Evolutionary conservation across 2,113 vertebrate species (phyloP), one percentile per base, ranked within the genome.

Genomic region (Acanthochromis polyacanthus): DNA sequence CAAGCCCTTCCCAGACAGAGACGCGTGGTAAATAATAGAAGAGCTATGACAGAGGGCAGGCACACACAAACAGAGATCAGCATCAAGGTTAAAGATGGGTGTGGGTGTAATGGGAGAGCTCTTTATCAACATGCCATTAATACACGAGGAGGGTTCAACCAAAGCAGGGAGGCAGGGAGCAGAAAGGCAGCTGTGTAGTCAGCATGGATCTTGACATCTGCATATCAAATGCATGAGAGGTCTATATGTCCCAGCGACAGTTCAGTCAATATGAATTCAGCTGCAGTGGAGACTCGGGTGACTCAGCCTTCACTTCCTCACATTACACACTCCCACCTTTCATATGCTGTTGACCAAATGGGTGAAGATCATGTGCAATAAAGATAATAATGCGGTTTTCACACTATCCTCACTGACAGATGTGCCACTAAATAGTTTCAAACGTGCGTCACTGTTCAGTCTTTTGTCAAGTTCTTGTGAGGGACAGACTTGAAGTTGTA

Each of bases 1-100:
- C 36, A 43, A 81, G 78, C 88, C 74, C 70, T 85, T 45, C 86
- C 86, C 88, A 86, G 90, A 90, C 80, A 78, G 83, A 80, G 89
- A 84, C 76, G 75, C 22, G 74, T 65, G 68, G 81, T 94, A 92
- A 94, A 95, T 95, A 94, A 94, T 94, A 92, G 89, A 93, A 70
- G 76, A 92, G 91, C 70, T 69, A 78, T 75, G 86, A 89, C 92
- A 86, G 86, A 89, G 85, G 89, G 75, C 89, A 90, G 66, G 76
- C 62, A 67, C 84, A 91, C 92, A 91, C 91, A 92, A 82, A 90
- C 91, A 89, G 57, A 59, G 71, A 87, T 58, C 84, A 61, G 85
- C 83, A 68, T 74, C 87, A 91, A 90, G 92, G 94, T 93, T 89
- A 92, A 90, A 93, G 88, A 86, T 68, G 80, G 66, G 64, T 57